Evolutionary conservation across 64 coral and sea anemone genomes (phyloP).

Genomic region (Montipora efflorescens): DNA sequence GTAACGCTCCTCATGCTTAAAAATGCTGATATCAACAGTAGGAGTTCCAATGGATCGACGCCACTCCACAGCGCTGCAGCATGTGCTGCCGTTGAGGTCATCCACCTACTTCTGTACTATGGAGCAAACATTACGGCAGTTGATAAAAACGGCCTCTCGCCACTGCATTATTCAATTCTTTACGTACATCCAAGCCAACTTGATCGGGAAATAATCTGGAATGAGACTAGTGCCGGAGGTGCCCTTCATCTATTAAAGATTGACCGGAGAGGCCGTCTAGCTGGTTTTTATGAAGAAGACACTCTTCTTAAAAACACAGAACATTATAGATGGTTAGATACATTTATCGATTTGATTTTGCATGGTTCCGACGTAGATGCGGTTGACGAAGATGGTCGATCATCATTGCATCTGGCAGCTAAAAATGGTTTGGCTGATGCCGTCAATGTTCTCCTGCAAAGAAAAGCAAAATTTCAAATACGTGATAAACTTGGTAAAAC

Average conservation of each 20-base stretch:
- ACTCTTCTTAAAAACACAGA: background rate
- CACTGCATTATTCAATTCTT: constrained; percentile 15
- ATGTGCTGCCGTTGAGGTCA: constrained; percentile 11
- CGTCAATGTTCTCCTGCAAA: constrained; percentile 1
- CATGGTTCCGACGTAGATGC: background rate
- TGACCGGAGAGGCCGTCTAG: constrained; percentile 13
- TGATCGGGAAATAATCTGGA: background rate
- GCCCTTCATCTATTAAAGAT: background rate
- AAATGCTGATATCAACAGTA: background rate
- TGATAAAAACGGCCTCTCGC: constrained; percentile 3
- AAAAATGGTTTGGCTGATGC: constrained; percentile 36
- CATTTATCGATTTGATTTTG: background rate
- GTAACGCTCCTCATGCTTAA: background rate
- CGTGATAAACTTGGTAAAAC: background rate
- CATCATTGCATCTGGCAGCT: constrained; percentile 20
- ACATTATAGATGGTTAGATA: background rate
- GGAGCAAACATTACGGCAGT: constrained; percentile 35
- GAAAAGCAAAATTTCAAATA: background rate
- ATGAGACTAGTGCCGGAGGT: background rate
- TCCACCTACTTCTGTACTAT: background rate
- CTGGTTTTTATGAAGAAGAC: background rate
- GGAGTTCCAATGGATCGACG: constrained; percentile 42
- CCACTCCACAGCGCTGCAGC: constrained; percentile 48
- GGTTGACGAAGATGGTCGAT: constrained; percentile 8
- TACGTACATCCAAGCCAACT: background rate